These are phyloP conservation scores for Geophilus truncorum DNA, from an alignment of 2,888 invertebrate genomes.

Conservation along the genomic window DNA sequence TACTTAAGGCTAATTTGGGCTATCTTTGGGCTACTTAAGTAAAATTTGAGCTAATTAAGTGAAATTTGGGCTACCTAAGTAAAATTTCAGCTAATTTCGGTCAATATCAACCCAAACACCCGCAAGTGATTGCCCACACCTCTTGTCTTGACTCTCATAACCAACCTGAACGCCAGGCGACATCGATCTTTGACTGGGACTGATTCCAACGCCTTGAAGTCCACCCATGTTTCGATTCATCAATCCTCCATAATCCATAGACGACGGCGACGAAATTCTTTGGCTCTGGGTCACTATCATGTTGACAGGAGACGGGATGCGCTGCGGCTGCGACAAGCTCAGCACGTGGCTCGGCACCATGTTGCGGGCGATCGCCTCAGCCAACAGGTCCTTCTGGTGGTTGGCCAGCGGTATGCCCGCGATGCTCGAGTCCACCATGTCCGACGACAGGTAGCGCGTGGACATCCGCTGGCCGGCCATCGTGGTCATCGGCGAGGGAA, in stretches of 20 bases:
- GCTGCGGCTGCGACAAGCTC: background rate
- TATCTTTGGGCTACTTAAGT: no score
- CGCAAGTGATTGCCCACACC: no score
- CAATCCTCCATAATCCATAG: constrained; percentile 8
- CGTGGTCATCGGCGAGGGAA: constrained; percentile 29
- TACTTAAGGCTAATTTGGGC: no score
- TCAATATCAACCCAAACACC: no score
- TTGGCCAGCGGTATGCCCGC: background rate
- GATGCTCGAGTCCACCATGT: constrained; percentile 30
- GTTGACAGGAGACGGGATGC: constrained; percentile 31
- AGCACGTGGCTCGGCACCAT: constrained; percentile 29
- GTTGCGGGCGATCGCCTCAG: constrained; percentile 16
- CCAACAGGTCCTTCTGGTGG: constrained; percentile 28
- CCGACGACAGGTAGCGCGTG: constrained; percentile 14
- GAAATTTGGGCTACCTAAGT: no score
- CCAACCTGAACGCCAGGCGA: constrained; percentile 28
- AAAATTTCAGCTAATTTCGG: no score
- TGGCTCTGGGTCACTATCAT: constrained; percentile 32
- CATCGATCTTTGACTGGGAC: constrained; percentile 5
- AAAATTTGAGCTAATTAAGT: no score
- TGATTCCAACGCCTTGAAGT: background rate
- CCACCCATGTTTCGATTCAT: background rate
- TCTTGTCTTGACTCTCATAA: no score
- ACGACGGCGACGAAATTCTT: constrained; percentile 22
- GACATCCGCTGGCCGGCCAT: constrained; percentile 23